Conservation (phyloP, 2,888 invertebrate genomes). For the Stenichneumon culpator region DNA sequence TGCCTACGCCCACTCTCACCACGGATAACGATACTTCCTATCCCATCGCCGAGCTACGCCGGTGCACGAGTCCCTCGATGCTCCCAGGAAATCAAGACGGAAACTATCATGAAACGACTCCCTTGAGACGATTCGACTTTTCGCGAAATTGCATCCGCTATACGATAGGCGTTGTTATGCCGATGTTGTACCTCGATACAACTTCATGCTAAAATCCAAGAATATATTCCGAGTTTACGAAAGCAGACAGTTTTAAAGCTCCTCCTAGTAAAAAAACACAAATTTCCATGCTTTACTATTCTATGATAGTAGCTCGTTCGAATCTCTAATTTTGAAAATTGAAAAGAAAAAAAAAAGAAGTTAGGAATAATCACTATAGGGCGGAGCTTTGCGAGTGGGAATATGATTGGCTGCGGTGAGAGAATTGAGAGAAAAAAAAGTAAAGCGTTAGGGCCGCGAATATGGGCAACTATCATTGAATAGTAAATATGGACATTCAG, state of each 20-base stretch:
- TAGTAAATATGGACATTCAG: too few relatives aligned
- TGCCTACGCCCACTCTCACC: conserved; percentile 29
- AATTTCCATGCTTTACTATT: too few relatives aligned
- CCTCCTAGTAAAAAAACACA: too few relatives aligned
- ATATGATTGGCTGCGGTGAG: too few relatives aligned
- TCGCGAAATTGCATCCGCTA: conserved; percentile 55
- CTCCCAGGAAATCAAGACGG: conserved; percentile 14
- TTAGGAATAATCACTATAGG: too few relatives aligned
- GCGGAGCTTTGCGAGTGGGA: too few relatives aligned
- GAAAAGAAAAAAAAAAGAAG: too few relatives aligned
- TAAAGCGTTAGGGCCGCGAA: too few relatives aligned
- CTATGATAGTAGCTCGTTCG: too few relatives aligned
- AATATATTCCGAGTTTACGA: background rate
- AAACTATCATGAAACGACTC: conserved; percentile 36
- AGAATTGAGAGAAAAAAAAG: too few relatives aligned
- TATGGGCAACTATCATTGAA: too few relatives aligned
- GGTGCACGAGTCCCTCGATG: background rate
- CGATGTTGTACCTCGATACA: conserved; percentile 14
- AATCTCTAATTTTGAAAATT: too few relatives aligned
- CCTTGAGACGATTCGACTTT: conserved; percentile 40
- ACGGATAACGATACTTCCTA: conserved; percentile 39
- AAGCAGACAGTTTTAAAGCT: background rate
- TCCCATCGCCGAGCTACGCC: background rate
- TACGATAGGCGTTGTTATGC: conserved; percentile 6
- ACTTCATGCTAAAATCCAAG: background rate